These are phyloP conservation scores for Gymnogyps californianus DNA, from an alignment of 2,113 vertebrate species.

Conservation along the genomic window DNA sequence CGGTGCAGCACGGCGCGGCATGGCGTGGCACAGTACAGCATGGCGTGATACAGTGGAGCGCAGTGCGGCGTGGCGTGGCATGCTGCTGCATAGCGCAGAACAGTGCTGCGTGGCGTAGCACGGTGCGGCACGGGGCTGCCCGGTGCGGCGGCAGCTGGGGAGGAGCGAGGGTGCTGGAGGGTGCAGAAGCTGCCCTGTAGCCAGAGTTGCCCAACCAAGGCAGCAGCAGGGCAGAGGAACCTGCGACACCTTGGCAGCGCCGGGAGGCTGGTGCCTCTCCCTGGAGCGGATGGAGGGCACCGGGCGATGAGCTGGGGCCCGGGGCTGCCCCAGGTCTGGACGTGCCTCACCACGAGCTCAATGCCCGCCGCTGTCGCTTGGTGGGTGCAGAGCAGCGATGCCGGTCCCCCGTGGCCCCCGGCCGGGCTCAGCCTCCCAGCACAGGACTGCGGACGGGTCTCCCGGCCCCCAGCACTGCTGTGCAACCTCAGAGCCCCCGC, in stretches of 20 bases:
- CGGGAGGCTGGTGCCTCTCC: not conserved
- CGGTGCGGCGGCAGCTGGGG: not conserved
- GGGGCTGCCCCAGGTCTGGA: not conserved
- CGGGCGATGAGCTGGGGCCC: fast-evolving
- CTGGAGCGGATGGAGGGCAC: not conserved
- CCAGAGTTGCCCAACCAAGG: not conserved
- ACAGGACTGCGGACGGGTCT: fast-evolving
- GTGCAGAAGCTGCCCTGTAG: not conserved
- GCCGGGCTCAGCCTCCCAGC: not conserved
- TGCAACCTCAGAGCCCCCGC: not conserved
- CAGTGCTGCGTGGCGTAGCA: fast-evolving
- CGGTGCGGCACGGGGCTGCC: fast-evolving
- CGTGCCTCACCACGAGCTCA: not conserved
- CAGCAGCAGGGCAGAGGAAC: not conserved
- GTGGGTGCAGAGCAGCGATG: not conserved
- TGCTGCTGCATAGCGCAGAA: fast-evolving
- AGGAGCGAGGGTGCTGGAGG: not conserved
- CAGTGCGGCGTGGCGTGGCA: fast-evolving
- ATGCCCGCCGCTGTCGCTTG: not conserved
- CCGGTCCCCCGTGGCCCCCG: not conserved
- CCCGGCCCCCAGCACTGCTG: fast-evolving
- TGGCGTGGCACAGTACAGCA: too few species aligned
- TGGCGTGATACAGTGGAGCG: too few species aligned
- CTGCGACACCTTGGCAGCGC: not conserved
- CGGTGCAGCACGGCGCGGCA: too few species aligned